Percentiles rank a stretch among this genome's conserved stretches.
Evolutionary conservation across 1,140 invertebrate genomes (phyloP).

Genomic region (Probaryconus sp.): DNA sequence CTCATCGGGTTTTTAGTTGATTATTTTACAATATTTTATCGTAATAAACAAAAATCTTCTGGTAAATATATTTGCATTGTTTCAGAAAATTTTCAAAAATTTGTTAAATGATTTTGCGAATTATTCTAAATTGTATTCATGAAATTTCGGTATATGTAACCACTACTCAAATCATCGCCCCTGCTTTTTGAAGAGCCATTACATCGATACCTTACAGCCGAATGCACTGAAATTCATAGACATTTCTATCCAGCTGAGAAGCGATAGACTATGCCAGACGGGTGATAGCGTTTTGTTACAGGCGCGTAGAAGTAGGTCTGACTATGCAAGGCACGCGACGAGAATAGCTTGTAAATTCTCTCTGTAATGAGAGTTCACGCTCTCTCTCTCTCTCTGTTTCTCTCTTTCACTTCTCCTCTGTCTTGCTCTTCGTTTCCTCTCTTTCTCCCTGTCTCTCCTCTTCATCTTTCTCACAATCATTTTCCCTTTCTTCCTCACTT

Average conservation of each 20-base stretch:
- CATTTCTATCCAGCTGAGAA: slow-evolving; percentile 67
- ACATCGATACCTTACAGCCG: slow-evolving; percentile 4
- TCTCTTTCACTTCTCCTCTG: slow-evolving; percentile 30
- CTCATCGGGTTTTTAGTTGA: too few relatives aligned
- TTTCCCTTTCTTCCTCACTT: slow-evolving; percentile 57
- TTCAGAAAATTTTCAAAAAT: too few relatives aligned
- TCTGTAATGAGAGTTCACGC: slow-evolving; percentile 78
- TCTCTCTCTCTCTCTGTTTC: slow-evolving; percentile 55
- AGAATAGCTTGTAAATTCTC: slow-evolving; percentile 77
- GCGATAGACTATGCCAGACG: slow-evolving; percentile 75
- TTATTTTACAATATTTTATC: too few relatives aligned
- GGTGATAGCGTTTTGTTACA: slow-evolving; percentile 68
- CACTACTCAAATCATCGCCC: too few relatives aligned
- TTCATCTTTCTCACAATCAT: slow-evolving; percentile 43
- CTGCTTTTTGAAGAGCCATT: slow-evolving; percentile 8
- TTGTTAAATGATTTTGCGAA: too few relatives aligned
- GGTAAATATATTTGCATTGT: too few relatives aligned
- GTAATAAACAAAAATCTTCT: too few relatives aligned
- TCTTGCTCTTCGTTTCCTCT: slow-evolving; percentile 41
- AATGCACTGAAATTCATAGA: slow-evolving; percentile 61
- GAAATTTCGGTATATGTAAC: too few relatives aligned
- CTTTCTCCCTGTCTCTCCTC: too few relatives aligned
- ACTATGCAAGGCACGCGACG: slow-evolving; percentile 78
- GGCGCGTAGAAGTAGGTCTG: slow-evolving; percentile 73
- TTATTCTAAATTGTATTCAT: too few relatives aligned